phyloP scores from a whole-genome alignment of 2,888 invertebrate species.

The Troides oblongomaculatus region DNA sequence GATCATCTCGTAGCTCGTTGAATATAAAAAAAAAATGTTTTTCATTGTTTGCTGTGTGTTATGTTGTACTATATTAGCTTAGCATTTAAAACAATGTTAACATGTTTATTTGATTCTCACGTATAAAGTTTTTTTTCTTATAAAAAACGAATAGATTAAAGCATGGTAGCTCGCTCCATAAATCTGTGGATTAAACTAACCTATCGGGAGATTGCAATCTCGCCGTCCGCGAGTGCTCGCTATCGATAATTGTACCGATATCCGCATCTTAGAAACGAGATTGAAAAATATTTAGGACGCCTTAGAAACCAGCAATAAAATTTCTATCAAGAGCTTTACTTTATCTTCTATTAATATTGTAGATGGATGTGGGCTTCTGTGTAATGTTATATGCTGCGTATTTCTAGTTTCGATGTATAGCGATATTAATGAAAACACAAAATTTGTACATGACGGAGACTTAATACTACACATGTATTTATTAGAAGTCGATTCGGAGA shows the following conservation, averaged over 20 bases:
- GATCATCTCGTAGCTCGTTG: too few relatives aligned
- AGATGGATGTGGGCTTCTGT: conserved; percentile 15
- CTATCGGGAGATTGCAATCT: conserved; percentile 72
- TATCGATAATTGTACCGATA: conserved; percentile 72
- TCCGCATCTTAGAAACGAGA: conserved; percentile 56
- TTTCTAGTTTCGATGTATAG: background rate
- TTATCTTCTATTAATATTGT: conserved; percentile 17
- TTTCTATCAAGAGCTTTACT: conserved; percentile 23
- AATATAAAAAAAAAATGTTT: too few relatives aligned
- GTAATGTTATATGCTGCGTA: conserved; percentile 1
- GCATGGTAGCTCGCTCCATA: conserved; percentile 63
- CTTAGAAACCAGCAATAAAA: conserved; percentile 29
- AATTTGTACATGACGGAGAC: too few relatives aligned
- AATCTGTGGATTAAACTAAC: conserved; percentile 74
- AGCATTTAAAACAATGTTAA: background rate
- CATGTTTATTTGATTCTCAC: background rate
- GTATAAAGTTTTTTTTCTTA: conserved; percentile 47
- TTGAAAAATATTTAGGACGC: conserved; percentile 31
- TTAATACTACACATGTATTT: too few relatives aligned
- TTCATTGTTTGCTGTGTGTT: too few relatives aligned
- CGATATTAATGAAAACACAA: too few relatives aligned
- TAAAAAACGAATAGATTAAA: conserved; percentile 57
- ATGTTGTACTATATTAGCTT: too few relatives aligned
- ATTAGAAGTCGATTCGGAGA: too few relatives aligned
- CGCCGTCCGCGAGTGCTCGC: conserved; percentile 54